Evolutionary conservation across 92 coral and sea anemone genomes (phyloP).

Genomic region (Galaxea fascicularis): DNA sequence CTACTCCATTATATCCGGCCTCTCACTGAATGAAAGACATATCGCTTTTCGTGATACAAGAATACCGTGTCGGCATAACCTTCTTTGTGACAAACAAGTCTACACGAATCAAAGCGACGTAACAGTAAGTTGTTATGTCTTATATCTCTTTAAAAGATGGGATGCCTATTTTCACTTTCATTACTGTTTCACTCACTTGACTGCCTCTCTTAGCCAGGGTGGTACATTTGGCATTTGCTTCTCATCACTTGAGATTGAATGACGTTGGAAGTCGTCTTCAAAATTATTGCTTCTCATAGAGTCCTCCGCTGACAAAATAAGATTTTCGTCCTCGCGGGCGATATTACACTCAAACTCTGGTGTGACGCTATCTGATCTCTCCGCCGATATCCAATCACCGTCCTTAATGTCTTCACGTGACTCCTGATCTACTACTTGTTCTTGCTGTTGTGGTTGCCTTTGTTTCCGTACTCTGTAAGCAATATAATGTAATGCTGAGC

Average conservation of each 20-base stretch:
- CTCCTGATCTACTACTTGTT: background rate
- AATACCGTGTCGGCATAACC: too few species aligned
- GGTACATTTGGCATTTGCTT: background rate
- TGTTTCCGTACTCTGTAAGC: too few species aligned
- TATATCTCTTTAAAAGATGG: too few species aligned
- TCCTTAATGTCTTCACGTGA: background rate
- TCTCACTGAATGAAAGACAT: too few species aligned
- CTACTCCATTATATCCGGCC: too few species aligned
- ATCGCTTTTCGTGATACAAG: too few species aligned
- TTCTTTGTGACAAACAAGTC: too few species aligned
- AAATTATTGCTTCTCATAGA: background rate
- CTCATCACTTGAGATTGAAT: constrained; percentile 28
- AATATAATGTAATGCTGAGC: too few species aligned
- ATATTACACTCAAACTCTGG: constrained; percentile 33
- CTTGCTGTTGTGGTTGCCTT: background rate
- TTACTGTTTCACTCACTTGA: background rate
- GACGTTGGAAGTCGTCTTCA: constrained; percentile 18
- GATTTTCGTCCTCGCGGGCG: background rate
- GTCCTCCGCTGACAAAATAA: background rate
- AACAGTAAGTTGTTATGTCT: too few species aligned
- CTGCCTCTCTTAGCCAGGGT: constrained; percentile 30
- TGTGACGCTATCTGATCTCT: background rate
- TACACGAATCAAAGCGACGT: too few species aligned
- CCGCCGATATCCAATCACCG: background rate
- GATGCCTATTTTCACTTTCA: too few species aligned